A percentile compares a stretch with the other conserved stretches of the same genome.
Evolutionary conservation across 2,888 invertebrate genomes (phyloP).

Genomic region (Andrena camellia): DNA sequence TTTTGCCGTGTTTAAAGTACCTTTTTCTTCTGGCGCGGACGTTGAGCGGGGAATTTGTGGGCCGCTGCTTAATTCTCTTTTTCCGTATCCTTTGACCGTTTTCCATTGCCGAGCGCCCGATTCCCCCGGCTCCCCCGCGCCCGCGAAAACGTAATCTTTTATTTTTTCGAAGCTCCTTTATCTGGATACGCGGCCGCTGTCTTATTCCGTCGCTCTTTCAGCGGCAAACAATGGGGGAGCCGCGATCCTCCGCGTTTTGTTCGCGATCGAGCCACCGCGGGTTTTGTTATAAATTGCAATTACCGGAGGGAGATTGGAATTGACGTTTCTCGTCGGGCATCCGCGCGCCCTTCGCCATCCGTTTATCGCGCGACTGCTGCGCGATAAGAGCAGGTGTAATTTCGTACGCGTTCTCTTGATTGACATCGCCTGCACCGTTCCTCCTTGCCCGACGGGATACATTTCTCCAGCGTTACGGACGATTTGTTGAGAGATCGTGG

Average conservation of each 20-base stretch:
- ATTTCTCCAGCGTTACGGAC: neutral
- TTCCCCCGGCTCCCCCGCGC: neutral
- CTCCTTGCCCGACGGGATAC: neutral
- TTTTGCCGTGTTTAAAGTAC: constrained; percentile 52
- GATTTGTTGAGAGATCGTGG: no score
- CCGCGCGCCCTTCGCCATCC: neutral
- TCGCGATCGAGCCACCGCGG: constrained; percentile 28
- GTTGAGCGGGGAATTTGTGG: constrained; percentile 60
- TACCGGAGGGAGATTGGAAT: constrained; percentile 27
- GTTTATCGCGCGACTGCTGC: neutral
- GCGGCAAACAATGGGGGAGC: constrained; percentile 35
- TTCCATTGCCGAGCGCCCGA: constrained; percentile 6
- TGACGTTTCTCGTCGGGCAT: neutral
- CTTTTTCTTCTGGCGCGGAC: constrained; percentile 46
- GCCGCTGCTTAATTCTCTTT: constrained; percentile 66
- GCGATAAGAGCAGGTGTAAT: neutral
- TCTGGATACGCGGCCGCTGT: constrained; percentile 44
- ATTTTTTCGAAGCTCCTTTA: constrained; percentile 43
- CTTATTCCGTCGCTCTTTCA: constrained; percentile 28
- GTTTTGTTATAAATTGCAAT: constrained; percentile 51
- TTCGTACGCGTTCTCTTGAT: neutral
- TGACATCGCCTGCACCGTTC: neutral
- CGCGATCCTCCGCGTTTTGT: constrained; percentile 40
- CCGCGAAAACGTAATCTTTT: constrained; percentile 50
- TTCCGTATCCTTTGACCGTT: constrained; percentile 55